Evolutionary conservation across 37 sponge, comb jelly and placozoan species (phyloP).

Genomic region (Amphimedon queenslandica): DNA sequence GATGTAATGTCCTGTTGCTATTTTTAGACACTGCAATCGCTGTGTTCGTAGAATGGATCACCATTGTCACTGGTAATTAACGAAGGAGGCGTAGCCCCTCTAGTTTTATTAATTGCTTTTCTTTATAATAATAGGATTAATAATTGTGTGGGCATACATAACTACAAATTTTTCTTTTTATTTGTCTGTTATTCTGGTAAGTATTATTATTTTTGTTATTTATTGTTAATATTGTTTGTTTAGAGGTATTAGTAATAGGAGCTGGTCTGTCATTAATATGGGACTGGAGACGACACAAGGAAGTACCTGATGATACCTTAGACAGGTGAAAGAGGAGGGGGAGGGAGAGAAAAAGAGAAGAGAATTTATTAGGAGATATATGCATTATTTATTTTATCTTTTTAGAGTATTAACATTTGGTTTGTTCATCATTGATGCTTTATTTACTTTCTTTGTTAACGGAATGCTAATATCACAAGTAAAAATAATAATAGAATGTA

Average conservation of each 20-base stretch:
- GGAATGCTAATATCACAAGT: no score
- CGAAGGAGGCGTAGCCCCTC: not conserved
- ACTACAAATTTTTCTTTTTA: conserved; percentile 77
- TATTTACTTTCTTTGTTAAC: no score
- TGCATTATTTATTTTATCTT: no score
- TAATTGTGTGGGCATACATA: conserved; percentile 76
- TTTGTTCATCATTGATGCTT: no score
- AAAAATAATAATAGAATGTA: no score
- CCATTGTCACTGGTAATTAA: conserved; percentile 79
- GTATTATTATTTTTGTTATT: conserved; percentile 6
- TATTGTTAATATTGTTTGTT: conserved; percentile 28
- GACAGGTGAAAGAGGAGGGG: conserved; percentile 56
- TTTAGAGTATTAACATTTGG: no score
- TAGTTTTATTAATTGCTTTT: not conserved
- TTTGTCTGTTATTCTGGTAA: conserved; percentile 70
- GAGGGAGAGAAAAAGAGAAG: no score
- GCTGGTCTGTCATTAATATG: no score
- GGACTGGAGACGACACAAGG: conserved; percentile 42
- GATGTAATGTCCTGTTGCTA: not conserved
- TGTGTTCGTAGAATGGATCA: conserved; percentile 88
- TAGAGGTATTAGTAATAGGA: conserved; percentile 21
- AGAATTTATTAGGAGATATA: no score
- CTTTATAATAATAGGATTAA: conserved; percentile 49
- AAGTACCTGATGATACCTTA: not conserved
- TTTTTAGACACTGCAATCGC: conserved; percentile 58